Evolutionary conservation across 53 echinoderm and acorn worm genomes (phyloP).

Genomic region (Pentamera pediparva): DNA sequence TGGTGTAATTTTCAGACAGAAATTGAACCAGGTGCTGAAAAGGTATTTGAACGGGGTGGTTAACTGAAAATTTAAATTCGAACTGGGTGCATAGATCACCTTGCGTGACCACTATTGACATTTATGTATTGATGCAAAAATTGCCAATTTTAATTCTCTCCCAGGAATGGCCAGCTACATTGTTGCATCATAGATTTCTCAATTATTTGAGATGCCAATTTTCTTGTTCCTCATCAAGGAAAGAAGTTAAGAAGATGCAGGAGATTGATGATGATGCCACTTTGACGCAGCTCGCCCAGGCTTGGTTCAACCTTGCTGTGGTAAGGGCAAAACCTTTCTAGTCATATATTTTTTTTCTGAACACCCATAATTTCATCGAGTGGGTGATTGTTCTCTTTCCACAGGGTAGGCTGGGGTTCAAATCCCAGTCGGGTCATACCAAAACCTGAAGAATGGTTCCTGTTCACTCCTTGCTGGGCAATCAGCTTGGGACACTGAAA

Average conservation of each 20-base stretch:
- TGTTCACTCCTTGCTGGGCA: too few relatives aligned
- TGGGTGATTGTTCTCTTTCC: too few relatives aligned
- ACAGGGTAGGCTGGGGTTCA: too few relatives aligned
- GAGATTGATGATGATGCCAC: conserved; percentile 98
- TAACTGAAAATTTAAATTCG: not conserved
- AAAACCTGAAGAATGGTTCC: too few relatives aligned
- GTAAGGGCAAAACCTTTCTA: conserved; percentile 34
- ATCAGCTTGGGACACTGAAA: too few relatives aligned
- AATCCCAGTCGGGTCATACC: too few relatives aligned
- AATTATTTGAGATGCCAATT: not conserved
- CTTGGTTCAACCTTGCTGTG: conserved; percentile 98
- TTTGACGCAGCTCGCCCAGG: conserved; percentile 93
- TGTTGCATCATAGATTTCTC: not conserved
- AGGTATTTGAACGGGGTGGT: not conserved
- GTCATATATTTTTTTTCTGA: not conserved
- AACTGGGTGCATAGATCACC: not conserved
- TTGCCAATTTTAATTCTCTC: not conserved
- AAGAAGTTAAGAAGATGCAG: conserved; percentile 96
- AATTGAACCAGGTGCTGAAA: too few relatives aligned
- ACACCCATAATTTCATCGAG: too few relatives aligned
- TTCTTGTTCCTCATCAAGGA: conserved; percentile 41
- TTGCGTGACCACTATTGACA: not conserved
- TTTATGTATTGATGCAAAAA: not conserved
- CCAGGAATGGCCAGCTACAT: not conserved
- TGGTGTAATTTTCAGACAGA: too few relatives aligned